Evolutionary conservation across 2,797 vertebrate species (phyloP).

Genomic region (Brachyalestes nurse): DNA sequence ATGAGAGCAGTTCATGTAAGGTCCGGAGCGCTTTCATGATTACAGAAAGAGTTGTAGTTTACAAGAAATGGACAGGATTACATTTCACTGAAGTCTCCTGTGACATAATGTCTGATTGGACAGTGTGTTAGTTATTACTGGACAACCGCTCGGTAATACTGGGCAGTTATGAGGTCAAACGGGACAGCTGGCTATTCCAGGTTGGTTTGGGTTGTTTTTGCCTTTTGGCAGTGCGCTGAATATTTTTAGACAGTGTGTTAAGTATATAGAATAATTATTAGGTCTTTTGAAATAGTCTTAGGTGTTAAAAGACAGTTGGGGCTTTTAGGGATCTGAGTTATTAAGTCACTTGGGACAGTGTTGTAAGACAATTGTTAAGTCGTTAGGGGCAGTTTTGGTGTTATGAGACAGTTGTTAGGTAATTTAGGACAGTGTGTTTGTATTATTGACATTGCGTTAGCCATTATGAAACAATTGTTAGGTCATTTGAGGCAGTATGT

Average conservation of each 20-base stretch:
- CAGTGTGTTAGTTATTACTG: background rate
- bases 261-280: too few relatives aligned
- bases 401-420: background rate
- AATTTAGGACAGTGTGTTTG: background rate
- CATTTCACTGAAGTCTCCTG: background rate
- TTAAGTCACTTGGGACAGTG: background rate
- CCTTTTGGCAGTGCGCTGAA: background rate
- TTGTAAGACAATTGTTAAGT: too few relatives aligned
- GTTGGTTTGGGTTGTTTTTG: background rate
- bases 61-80: background rate
- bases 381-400: background rate
- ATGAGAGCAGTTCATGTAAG: background rate
- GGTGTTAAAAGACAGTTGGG: too few relatives aligned
- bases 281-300: too few relatives aligned
- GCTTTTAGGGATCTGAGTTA: too few relatives aligned
- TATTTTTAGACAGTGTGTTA: background rate
- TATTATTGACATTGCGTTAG: background rate
- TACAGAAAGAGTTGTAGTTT: background rate
- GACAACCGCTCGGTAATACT: background rate
- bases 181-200: too few relatives aligned
- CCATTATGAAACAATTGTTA: background rate
- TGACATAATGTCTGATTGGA: background rate
- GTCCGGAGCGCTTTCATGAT: background rate
- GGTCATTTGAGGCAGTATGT: background rate
- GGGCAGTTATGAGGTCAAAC: background rate